Base-by-base conservation (phyloP, 2,888 invertebrate species). In the Apamea crenata region DNA sequence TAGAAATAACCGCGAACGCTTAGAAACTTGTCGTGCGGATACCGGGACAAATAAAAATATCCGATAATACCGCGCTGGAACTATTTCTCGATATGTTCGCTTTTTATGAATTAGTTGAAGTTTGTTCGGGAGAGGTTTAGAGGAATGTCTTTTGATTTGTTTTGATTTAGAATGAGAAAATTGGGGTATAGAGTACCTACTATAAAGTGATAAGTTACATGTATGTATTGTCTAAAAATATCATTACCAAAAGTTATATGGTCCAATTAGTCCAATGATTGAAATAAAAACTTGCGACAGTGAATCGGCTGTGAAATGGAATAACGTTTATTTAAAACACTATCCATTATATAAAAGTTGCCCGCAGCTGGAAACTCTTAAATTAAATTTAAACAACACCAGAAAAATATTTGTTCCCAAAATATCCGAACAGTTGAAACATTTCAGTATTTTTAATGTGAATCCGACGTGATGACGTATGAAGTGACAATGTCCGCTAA, bases 21-120 rank as follows among this genome's bases (percentile, higher is more conserved):
- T 85, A 84, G 88, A 85, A 88, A 81, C 78, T 85, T 87, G 73
- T 79, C 85, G 81, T 83, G 83, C 84, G 82, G 86, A 88, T 84
- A 87, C 82, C 84, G 80, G 81, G 77, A 85, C 84, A 83, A 88
- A 90, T 90, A 89, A 86, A 90, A 90, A 90, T 88, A 87, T 89
- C 78, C 77, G 75, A 80, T 75, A 70, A 79, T 50, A 18, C n/a
- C 44, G 21, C 36, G 74, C 72, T 53, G 12, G 4, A 73, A 77
- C 71, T 82, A 53, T 73, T 86, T 56, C 53, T 21, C 32, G 47
- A 63, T 83, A 86, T 65, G 69, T 86, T 86, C 16, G 29, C 47
- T 74, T 73, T 79, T 78, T 83, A 74, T 67, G 59, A 87, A 79
- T 75, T 61, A 72, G 74, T 73, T 65, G 72, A 79, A 61, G 83